A percentile compares a stretch with the other conserved stretches of the same genome.
These are phyloP conservation scores for Aythya baeri DNA, from an alignment of 2,113 vertebrate species.

Conservation along the genomic window DNA sequence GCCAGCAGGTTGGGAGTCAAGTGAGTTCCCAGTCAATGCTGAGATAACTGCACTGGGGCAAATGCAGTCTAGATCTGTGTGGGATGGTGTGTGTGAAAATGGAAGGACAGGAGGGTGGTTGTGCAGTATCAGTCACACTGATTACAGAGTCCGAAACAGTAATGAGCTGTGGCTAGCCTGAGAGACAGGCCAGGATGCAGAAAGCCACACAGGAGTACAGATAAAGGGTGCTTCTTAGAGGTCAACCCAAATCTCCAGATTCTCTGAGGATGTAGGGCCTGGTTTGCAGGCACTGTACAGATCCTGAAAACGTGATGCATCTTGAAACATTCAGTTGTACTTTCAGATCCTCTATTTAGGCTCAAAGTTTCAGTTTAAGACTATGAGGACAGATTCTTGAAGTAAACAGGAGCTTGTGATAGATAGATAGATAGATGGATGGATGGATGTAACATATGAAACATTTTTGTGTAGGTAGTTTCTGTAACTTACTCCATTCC, in stretches of 20 bases:
- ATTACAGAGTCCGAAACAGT: background rate
- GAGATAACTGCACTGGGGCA: background rate
- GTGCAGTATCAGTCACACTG: accelerated
- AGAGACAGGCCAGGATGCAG: background rate
- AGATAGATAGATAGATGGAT: background rate
- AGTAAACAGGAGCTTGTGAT: background rate
- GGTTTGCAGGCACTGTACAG: background rate
- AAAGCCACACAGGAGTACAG: background rate
- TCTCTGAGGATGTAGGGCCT: background rate
- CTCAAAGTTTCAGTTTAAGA: background rate
- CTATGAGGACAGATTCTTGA: background rate
- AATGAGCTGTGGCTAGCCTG: background rate
- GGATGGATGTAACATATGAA: background rate
- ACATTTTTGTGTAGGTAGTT: background rate
- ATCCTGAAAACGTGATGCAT: background rate
- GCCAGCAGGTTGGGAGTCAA: background rate
- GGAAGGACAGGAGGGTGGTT: background rate
- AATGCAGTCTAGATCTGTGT: background rate
- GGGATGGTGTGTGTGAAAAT: background rate
- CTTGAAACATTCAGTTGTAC: background rate
- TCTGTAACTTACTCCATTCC: background rate
- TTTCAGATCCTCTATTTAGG: background rate
- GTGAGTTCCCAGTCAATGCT: background rate
- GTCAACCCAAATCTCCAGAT: background rate
- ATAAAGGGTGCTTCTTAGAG: accelerated